Evolutionary conservation across 2,797 vertebrate species (phyloP).

Genomic region (Chrosomus eos): DNA sequence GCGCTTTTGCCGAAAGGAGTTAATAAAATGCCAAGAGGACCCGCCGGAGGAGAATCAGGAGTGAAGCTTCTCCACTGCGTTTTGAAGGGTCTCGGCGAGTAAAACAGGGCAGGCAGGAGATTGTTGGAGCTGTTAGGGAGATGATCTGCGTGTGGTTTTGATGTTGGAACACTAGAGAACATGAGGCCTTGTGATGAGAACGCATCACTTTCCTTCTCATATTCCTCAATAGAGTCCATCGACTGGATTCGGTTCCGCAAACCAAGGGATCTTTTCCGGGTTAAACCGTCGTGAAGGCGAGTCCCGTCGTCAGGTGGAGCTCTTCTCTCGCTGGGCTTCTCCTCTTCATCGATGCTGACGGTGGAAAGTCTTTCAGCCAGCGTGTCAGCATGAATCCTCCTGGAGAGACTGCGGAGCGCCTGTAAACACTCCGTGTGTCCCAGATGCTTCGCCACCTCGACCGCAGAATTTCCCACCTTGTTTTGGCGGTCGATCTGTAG

Average conservation of each 20-base stretch:
- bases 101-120: constrained; percentile 53
- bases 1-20: constrained; percentile 66
- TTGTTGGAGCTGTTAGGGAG: background rate
- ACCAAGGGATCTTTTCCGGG: constrained; percentile 45
- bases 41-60: constrained; percentile 22
- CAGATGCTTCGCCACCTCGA: constrained; percentile 73
- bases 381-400: constrained; percentile 42
- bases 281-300: constrained; percentile 3
- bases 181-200: constrained; percentile 27
- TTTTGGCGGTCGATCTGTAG: constrained; percentile 76
- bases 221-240: constrained; percentile 77
- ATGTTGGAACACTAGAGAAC: constrained; percentile 60
- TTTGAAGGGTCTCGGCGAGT: constrained; percentile 62
- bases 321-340: constrained; percentile 45
- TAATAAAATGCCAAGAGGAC: constrained; percentile 66
- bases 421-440: constrained; percentile 73
- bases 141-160: constrained; percentile 43
- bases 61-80: constrained; percentile 26
- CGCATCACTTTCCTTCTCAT: constrained; percentile 62
- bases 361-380: constrained; percentile 21
- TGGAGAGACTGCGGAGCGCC: constrained; percentile 64
- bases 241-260: constrained; percentile 60
- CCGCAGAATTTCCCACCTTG: constrained; percentile 76
- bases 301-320: background rate
- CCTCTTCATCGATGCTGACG: constrained; percentile 18